These are phyloP conservation scores for Myotis myotis DNA, from an alignment of 2,797 vertebrate genomes.

Conservation along the genomic window DNA sequence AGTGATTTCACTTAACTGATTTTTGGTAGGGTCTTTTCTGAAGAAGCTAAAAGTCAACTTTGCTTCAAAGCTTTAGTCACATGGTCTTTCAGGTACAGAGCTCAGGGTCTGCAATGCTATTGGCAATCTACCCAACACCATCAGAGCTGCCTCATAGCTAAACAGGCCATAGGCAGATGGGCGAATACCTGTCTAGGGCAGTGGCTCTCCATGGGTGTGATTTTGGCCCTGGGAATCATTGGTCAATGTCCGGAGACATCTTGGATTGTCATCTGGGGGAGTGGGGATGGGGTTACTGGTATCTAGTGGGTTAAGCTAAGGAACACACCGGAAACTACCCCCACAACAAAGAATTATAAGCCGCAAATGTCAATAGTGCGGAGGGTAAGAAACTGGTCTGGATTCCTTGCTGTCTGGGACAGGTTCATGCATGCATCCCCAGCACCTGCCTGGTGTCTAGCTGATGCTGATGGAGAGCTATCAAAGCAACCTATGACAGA, in stretches of 20 bases:
- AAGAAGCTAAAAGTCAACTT: background rate
- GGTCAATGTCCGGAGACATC: background rate
- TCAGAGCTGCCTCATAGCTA: background rate
- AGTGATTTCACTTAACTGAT: background rate
- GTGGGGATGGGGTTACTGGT: background rate
- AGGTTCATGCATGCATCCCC: accelerated
- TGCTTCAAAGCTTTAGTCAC: background rate
- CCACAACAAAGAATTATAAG: background rate
- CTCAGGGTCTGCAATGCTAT: background rate
- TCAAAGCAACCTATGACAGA: background rate
- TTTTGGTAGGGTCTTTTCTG: background rate
- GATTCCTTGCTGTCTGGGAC: background rate
- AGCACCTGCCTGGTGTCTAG: background rate
- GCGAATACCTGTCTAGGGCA: background rate
- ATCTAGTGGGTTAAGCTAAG: background rate
- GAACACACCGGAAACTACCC: background rate
- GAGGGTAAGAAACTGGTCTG: background rate
- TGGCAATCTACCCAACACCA: accelerated
- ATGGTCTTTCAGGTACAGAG: background rate
- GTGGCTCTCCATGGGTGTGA: background rate
- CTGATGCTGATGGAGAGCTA: background rate
- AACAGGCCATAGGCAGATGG: background rate
- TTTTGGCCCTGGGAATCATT: background rate
- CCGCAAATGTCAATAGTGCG: background rate
- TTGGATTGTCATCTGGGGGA: background rate